A percentile compares a stretch with the other conserved stretches of the same genome.
Conservation (phyloP, 2,888 invertebrate genomes). For the Hofmannophila pseudospretella region DNA sequence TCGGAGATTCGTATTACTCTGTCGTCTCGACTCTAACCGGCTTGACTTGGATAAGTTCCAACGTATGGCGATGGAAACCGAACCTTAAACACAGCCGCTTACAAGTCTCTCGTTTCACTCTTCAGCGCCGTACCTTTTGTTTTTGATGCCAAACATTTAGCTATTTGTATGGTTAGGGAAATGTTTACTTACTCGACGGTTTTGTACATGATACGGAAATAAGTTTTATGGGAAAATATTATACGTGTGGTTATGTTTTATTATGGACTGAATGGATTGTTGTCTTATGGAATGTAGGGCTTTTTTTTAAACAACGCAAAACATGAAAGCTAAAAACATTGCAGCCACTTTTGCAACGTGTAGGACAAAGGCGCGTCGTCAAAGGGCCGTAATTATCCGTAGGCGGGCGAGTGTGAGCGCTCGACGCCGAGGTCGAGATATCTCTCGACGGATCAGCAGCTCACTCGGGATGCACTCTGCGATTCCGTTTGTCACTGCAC, state of each 20-base stretch:
- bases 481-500: conserved; percentile 74
- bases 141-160: conserved; percentile 29
- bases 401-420: conserved; percentile 67
- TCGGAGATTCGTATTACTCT: conserved; percentile 66
- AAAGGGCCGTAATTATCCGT: conserved; percentile 71
- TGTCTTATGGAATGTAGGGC: conserved; percentile 2
- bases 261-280: background rate
- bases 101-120: conserved; percentile 31
- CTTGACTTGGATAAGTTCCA: conserved; percentile 60
- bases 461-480: conserved; percentile 70
- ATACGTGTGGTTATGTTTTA: background rate
- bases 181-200: conserved; percentile 20
- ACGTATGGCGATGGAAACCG: conserved; percentile 42
- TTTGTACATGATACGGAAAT: conserved; percentile 14
- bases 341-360: conserved; percentile 46
- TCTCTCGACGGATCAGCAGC: conserved; percentile 72
- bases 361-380: conserved; percentile 57
- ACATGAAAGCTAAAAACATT: conserved; percentile 39
- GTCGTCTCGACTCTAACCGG: conserved; percentile 56
- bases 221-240: conserved; percentile 10
- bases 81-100: conserved; percentile 42
- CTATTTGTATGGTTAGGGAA: conserved; percentile 28
- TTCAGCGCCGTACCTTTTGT: conserved; percentile 23
- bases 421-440: conserved; percentile 69
- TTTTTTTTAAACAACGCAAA: conserved; percentile 18